Conservation (phyloP, 2,888 invertebrate species). For the Melieria picta region DNA sequence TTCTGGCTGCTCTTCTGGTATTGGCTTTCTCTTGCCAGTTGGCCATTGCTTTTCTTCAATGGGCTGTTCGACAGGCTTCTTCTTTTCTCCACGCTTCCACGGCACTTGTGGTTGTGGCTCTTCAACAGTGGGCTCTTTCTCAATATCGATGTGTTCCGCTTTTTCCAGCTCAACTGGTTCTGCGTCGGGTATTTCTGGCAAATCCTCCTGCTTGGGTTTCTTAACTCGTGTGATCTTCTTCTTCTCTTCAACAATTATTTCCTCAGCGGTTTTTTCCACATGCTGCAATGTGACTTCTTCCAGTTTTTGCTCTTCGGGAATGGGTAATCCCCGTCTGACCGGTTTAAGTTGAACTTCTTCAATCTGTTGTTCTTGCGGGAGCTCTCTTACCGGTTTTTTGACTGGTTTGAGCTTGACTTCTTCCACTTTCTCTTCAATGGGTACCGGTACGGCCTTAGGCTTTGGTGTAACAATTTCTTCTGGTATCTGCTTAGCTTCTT, state of each 20-base stretch:
- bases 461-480: slow-evolving; percentile 48
- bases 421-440: slow-evolving; percentile 61
- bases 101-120: slow-evolving; percentile 58
- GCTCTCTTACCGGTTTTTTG: slow-evolving; percentile 53
- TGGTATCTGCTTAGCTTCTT: slow-evolving; percentile 43
- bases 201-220: slow-evolving; percentile 57
- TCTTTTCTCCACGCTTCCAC: slow-evolving; percentile 64
- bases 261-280: slow-evolving; percentile 58
- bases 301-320: slow-evolving; percentile 54
- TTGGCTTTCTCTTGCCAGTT: slow-evolving; percentile 63
- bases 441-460: slow-evolving; percentile 54
- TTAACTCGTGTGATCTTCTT: slow-evolving; percentile 55
- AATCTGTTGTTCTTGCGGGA: slow-evolving; percentile 61
- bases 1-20: slow-evolving; percentile 66
- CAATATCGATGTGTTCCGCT: slow-evolving; percentile 59
- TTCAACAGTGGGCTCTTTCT: slow-evolving; percentile 55
- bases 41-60: slow-evolving; percentile 63
- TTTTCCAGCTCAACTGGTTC: slow-evolving; percentile 58
- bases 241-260: slow-evolving; percentile 55
- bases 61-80: slow-evolving; percentile 61
- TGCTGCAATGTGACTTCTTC: slow-evolving; percentile 59
- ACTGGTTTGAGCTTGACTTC: slow-evolving; percentile 55
- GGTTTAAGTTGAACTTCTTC: slow-evolving; percentile 69
- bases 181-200: slow-evolving; percentile 59
- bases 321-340: slow-evolving; percentile 50